Conservation (phyloP, 1,140 invertebrate species). For the Drosophila bocqueti region DNA sequence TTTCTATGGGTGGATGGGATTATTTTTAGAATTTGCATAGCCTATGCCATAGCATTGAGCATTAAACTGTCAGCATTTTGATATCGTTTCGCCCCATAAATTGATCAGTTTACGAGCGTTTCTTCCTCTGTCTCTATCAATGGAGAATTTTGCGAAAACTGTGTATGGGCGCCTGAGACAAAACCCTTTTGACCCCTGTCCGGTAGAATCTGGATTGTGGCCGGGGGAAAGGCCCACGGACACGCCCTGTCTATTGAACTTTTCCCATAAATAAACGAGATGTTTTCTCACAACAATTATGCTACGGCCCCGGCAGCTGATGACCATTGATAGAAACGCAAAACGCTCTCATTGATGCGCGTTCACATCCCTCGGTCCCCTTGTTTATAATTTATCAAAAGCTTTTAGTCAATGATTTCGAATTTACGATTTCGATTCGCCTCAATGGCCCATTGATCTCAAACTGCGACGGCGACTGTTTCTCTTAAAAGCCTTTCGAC, state of each 20-base stretch:
- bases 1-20: constrained; percentile 44
- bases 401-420: constrained; percentile 82
- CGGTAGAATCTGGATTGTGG: constrained; percentile 42
- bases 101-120: constrained; percentile 57
- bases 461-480: constrained; percentile 44
- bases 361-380: constrained; percentile 29
- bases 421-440: constrained; percentile 77
- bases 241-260: constrained; percentile 63
- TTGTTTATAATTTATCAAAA: constrained; percentile 79
- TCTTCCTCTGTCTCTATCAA: constrained; percentile 35
- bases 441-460: constrained; percentile 74
- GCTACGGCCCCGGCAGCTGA: constrained; percentile 44
- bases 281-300: constrained; percentile 79
- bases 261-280: constrained; percentile 67
- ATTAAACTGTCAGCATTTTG: constrained; percentile 77
- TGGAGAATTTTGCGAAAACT: constrained; percentile 56
- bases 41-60: constrained; percentile 19
- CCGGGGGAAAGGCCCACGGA: constrained; percentile 62
- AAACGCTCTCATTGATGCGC: constrained; percentile 58
- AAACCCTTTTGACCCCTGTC: constrained; percentile 64
- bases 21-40: constrained; percentile 64
- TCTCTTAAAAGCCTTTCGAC: constrained; percentile 65
- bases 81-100: constrained; percentile 66
- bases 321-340: constrained; percentile 69
- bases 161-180: constrained; percentile 11